Evolutionary conservation across 2,888 invertebrate genomes (phyloP).

Genomic region (Philereme transversata): DNA sequence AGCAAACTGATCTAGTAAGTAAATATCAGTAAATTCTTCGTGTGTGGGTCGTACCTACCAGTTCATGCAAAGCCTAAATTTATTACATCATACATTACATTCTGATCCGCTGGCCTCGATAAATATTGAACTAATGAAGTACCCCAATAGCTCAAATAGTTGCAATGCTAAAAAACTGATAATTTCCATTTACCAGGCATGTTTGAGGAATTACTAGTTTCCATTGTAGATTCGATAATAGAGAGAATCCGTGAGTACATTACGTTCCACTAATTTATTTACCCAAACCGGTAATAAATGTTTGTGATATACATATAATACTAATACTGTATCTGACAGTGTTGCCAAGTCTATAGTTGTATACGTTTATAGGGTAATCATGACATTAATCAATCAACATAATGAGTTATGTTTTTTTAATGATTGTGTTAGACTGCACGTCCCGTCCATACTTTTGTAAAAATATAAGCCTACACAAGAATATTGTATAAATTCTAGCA

Average conservation of each 20-base stretch:
- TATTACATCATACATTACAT: background rate
- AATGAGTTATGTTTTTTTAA: background rate
- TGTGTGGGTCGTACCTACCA: background rate
- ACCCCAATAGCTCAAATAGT: background rate
- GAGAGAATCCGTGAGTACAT: conserved; percentile 2
- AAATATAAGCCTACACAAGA: no score
- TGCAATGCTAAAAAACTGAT: background rate
- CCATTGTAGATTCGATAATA: background rate
- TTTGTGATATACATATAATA: conserved; percentile 19
- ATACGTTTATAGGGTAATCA: background rate
- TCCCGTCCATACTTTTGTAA: no score
- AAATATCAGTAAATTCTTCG: background rate
- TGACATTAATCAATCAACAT: conserved; percentile 4
- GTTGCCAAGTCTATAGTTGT: conserved; percentile 9
- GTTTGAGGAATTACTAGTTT: background rate
- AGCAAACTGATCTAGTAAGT: no score
- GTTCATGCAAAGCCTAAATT: background rate
- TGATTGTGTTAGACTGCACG: no score
- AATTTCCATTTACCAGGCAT: background rate
- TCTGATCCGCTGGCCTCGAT: background rate
- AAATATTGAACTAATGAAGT: background rate
- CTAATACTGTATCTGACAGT: conserved; percentile 12
- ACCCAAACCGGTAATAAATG: conserved; percentile 5
- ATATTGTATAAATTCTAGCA: no score
- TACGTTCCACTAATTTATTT: conserved; percentile 11